A percentile compares a stretch with the other conserved stretches of the same genome.
These are phyloP conservation scores for Hedya salicella DNA, from an alignment of 2,888 invertebrate genomes.

Conservation along the genomic window DNA sequence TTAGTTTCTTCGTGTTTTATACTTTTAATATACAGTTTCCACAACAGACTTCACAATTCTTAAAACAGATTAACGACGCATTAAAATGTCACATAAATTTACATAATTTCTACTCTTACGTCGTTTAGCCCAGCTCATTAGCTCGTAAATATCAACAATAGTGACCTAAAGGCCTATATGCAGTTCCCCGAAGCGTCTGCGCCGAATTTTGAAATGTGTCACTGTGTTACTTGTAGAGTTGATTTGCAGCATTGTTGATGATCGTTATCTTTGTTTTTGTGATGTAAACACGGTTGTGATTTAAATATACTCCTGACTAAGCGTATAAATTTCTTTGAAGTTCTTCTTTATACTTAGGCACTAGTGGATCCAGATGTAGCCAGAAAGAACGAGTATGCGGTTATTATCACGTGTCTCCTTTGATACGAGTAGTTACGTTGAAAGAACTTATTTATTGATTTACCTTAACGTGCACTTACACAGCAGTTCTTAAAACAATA, in stretches of 20 bases:
- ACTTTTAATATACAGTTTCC: neutral
- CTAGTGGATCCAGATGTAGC: no score
- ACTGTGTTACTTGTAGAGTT: slow-evolving; percentile 30
- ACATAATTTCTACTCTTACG: slow-evolving; percentile 7
- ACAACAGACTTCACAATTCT: neutral
- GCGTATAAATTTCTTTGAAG: neutral
- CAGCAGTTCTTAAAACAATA: no score
- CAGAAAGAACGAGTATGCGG: no score
- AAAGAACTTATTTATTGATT: no score
- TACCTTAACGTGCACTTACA: no score
- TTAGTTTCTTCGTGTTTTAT: no score
- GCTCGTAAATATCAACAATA: slow-evolving; percentile 51
- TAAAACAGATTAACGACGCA: neutral
- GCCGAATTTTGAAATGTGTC: slow-evolving; percentile 29
- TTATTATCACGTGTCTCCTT: no score
- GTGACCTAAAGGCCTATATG: slow-evolving; percentile 52
- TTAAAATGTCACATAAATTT: slow-evolving; percentile 1
- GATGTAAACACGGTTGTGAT: no score
- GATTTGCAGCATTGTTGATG: neutral
- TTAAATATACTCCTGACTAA: no score
- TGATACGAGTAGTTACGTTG: no score
- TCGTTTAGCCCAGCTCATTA: slow-evolving; percentile 16
- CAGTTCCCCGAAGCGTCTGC: slow-evolving; percentile 52
- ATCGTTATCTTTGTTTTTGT: slow-evolving; percentile 31
- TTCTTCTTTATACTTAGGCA: no score